Percentiles rank a stretch among this genome's conserved stretches.
phyloP scores from a whole-genome alignment of 2,113 vertebrate genomes.

The Melanerpes aurifrons region DNA sequence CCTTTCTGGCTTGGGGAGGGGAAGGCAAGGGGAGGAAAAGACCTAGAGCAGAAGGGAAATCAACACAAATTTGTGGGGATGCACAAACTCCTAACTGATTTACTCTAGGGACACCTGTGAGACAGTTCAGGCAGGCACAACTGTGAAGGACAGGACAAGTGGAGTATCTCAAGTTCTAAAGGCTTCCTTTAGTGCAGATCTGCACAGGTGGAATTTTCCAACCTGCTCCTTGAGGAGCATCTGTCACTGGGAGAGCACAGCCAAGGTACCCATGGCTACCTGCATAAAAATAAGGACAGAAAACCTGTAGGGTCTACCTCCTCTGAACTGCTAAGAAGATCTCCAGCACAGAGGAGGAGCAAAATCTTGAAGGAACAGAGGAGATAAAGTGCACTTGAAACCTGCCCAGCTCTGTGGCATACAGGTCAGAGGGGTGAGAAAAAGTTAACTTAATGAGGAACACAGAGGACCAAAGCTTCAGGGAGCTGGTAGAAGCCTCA shows the following conservation, averaged over 20 bases:
- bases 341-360: neutral
- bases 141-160: neutral
- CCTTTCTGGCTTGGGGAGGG: neutral
- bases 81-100: neutral
- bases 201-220: neutral
- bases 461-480: neutral
- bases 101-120: neutral
- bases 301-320: neutral
- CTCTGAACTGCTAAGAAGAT: neutral
- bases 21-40: neutral
- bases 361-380: neutral
- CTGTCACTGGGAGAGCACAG: accelerated
- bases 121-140: neutral
- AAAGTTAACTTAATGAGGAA: neutral
- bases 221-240: neutral
- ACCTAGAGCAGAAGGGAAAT: neutral
- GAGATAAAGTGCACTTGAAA: neutral
- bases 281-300: neutral
- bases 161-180: neutral
- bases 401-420: neutral
- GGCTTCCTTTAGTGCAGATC: neutral
- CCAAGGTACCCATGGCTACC: neutral
- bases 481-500: too few relatives aligned
- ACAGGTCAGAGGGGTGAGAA: neutral
- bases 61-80: too few relatives aligned